Evolutionary conservation across 2,113 vertebrate species (phyloP).

Genomic region (Myotis yumanensis): DNA sequence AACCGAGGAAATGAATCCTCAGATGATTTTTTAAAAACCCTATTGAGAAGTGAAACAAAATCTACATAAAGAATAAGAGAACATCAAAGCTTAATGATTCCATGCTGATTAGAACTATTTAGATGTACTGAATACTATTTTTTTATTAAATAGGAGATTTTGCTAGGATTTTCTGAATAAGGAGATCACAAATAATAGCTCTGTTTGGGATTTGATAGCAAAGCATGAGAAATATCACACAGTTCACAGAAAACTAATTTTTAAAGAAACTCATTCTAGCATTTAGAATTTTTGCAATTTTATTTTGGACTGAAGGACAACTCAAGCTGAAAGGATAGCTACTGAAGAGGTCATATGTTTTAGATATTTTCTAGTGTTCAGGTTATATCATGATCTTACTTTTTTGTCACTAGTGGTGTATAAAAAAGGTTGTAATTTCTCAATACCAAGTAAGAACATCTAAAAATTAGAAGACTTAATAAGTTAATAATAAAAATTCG

Average conservation of each 20-base stretch:
- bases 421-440: neutral
- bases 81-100: neutral
- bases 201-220: neutral
- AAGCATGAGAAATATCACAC: neutral
- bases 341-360: neutral
- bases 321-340: neutral
- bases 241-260: neutral
- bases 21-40: conserved; percentile 29
- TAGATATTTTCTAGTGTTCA: neutral
- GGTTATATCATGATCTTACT: neutral
- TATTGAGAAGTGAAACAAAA: conserved; percentile 50
- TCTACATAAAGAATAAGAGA: conserved; percentile 12
- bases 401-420: neutral
- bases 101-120: neutral
- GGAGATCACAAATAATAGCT: neutral
- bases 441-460: neutral
- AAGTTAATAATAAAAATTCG: neutral
- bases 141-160: neutral
- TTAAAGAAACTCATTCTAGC: neutral
- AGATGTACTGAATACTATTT: neutral
- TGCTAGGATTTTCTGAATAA: neutral
- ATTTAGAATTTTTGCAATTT: conserved; percentile 19
- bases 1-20: conserved; percentile 46
- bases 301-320: conserved; percentile 20
- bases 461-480: neutral